phyloP scores from a whole-genome alignment of 2,797 vertebrate species.

The Hephaestus fuliginosus region DNA sequence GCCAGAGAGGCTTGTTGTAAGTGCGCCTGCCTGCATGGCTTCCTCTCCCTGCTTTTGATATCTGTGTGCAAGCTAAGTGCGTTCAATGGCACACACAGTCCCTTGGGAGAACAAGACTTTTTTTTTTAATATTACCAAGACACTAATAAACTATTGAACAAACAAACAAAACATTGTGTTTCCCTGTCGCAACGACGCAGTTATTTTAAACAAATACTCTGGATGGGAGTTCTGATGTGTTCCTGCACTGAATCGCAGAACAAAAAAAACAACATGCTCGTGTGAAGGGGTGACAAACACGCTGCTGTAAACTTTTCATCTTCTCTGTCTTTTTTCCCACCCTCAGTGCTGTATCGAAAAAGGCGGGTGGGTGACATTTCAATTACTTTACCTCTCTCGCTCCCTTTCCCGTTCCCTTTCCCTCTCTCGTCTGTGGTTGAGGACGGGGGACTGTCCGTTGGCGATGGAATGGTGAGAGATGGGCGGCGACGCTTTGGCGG shows the following conservation, averaged over 20 bases:
- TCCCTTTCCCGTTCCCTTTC: slow-evolving; percentile 83
- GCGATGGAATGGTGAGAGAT: slow-evolving; percentile 94
- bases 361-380: slow-evolving; percentile 13
- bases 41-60: slow-evolving; percentile 81
- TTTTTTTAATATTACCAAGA: slow-evolving; percentile 70
- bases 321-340: slow-evolving; percentile 26
- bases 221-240: slow-evolving; percentile 49
- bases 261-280: slow-evolving; percentile 48
- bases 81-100: slow-evolving; percentile 65
- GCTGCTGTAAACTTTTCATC: slow-evolving; percentile 60
- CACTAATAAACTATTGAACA: slow-evolving; percentile 84
- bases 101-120: slow-evolving; percentile 69
- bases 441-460: slow-evolving; percentile 97
- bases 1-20: slow-evolving; percentile 76
- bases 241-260: slow-evolving; percentile 32
- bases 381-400: slow-evolving; percentile 75
- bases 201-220: slow-evolving; percentile 65
- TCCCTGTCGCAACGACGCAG: slow-evolving; percentile 60
- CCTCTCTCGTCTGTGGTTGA: slow-evolving; percentile 97
- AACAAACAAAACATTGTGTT: slow-evolving; percentile 82
- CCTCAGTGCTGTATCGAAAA: background rate
- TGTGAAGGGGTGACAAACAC: slow-evolving; percentile 28
- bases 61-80: slow-evolving; percentile 73
- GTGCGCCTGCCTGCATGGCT: slow-evolving; percentile 65
- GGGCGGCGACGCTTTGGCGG: slow-evolving; percentile 98